Evolutionary conservation across 2,113 vertebrate genomes (phyloP).

Genomic region (Gymnarchus niloticus): DNA sequence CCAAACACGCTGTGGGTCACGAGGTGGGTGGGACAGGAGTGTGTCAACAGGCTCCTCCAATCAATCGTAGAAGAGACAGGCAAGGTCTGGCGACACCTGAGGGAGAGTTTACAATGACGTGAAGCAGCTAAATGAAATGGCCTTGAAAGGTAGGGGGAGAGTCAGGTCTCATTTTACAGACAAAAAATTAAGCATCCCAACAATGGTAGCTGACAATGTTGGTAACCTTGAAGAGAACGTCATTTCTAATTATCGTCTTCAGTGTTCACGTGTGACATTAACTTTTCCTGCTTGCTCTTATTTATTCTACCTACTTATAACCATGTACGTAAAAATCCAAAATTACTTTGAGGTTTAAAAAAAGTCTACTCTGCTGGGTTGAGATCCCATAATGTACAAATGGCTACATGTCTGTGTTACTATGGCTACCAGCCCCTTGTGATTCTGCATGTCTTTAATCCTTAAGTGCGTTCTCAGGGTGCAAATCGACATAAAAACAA

Average conservation of each 20-base stretch:
- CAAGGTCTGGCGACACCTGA: not conserved
- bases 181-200: not conserved
- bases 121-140: not conserved
- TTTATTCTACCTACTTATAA: conserved; percentile 1
- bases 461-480: not conserved
- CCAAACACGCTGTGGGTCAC: too few species aligned
- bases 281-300: not conserved
- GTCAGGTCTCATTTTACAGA: not conserved
- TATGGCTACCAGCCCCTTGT: not conserved
- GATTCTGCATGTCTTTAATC: not conserved
- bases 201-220: not conserved
- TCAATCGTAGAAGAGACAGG: not conserved
- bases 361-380: not conserved
- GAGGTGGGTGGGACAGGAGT: too few species aligned
- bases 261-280: not conserved
- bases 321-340: conserved; percentile 1
- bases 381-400: not conserved
- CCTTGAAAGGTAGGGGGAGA: not conserved
- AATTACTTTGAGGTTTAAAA: not conserved
- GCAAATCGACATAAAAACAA: not conserved
- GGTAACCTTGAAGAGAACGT: not conserved
- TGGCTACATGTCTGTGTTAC: too few species aligned
- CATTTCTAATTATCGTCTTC: not conserved
- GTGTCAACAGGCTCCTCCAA: not conserved
- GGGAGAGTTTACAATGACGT: not conserved